Evolutionary conservation across 1,140 invertebrate species (phyloP).

Genomic region (Berghia stephanieae): DNA sequence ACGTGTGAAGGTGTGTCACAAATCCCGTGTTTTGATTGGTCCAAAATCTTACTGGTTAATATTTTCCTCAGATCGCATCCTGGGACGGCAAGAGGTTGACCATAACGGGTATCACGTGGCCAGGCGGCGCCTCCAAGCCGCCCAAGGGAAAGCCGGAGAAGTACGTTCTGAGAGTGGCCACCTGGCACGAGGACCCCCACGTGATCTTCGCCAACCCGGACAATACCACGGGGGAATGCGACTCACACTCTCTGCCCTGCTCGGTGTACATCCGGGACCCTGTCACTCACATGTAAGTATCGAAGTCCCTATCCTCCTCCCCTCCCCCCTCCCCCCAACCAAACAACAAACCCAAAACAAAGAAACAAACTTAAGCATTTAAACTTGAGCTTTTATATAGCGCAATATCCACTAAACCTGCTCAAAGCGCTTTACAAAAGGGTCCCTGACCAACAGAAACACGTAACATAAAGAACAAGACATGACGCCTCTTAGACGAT

Average conservation of each 20-base stretch:
- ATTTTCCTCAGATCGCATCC: slow-evolving; percentile 88
- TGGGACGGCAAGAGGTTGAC: slow-evolving; percentile 81
- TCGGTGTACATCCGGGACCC: slow-evolving; percentile 31
- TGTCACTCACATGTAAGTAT: slow-evolving; percentile 34
- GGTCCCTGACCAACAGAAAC: too few relatives aligned
- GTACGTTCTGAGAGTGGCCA: slow-evolving; percentile 94
- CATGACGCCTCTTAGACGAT: too few relatives aligned
- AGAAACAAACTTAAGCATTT: too few relatives aligned
- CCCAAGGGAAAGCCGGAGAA: slow-evolving; percentile 97
- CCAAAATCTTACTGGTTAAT: too few relatives aligned
- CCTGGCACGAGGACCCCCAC: slow-evolving; percentile 95
- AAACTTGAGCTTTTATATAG: too few relatives aligned
- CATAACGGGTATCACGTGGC: slow-evolving; percentile 98
- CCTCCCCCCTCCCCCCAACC: too few relatives aligned
- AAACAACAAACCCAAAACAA: too few relatives aligned
- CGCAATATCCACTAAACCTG: too few relatives aligned
- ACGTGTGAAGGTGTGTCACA: too few relatives aligned
- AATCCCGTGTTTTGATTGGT: too few relatives aligned
- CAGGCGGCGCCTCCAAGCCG: slow-evolving; percentile 93
- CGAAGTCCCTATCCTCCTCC: not conserved
- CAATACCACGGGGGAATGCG: slow-evolving; percentile 44
- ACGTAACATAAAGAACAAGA: too few relatives aligned
- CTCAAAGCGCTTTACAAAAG: too few relatives aligned
- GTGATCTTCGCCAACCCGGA: slow-evolving; percentile 69
- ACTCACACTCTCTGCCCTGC: slow-evolving; percentile 39